phyloP scores from a whole-genome alignment of 2,797 vertebrate genomes.

The Danio choprae region DNA sequence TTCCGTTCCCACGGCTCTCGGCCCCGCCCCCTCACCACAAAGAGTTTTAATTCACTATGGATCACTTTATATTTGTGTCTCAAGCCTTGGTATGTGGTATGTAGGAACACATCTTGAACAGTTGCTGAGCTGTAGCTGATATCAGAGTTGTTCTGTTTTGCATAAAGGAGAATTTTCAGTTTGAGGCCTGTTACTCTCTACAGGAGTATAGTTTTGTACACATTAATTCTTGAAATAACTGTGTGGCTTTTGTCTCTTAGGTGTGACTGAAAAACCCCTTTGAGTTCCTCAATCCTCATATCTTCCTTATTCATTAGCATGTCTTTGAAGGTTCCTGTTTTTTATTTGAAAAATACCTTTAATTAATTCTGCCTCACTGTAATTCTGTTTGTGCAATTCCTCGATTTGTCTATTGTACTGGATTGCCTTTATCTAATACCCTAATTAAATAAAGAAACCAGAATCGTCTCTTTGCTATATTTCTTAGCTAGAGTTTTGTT shows the following conservation, averaged over 20 bases:
- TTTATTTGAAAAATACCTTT: background rate
- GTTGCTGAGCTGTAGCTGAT: background rate
- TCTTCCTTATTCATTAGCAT: background rate
- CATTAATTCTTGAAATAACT: conserved; percentile 6
- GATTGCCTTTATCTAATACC: no score
- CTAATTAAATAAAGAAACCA: no score
- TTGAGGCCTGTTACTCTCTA: background rate
- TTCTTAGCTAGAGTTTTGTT: no score
- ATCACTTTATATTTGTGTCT: conserved; percentile 4
- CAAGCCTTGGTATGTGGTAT: conserved; percentile 19
- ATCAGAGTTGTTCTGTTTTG: background rate
- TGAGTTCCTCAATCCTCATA: background rate
- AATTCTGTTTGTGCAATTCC: background rate
- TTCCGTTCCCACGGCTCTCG: no score
- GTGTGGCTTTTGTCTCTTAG: background rate
- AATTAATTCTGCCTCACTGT: background rate
- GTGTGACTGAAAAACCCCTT: background rate
- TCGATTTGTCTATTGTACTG: background rate
- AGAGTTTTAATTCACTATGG: conserved; percentile 23
- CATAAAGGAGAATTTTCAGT: background rate
- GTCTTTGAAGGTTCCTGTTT: background rate
- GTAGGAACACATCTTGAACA: conserved; percentile 24
- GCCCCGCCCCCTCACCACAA: no score
- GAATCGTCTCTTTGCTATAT: no score
- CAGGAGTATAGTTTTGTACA: conserved; percentile 18